These are phyloP conservation scores for Apocheima hispidaria DNA, from an alignment of 2,888 invertebrate species.

Conservation along the genomic window DNA sequence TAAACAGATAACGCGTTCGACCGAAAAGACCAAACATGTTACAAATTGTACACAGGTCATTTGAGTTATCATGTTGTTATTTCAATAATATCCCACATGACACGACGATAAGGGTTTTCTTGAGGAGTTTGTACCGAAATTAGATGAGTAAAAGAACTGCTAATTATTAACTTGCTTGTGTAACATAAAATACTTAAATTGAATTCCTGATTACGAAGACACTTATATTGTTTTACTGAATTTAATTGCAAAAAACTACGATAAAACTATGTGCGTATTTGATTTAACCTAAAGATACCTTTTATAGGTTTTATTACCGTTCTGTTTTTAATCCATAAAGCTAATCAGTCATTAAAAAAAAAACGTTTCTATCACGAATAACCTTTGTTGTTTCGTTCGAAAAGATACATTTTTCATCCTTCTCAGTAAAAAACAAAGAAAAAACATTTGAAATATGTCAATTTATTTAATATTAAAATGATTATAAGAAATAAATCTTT, in stretches of 20 bases:
- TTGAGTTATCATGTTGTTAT: conserved; percentile 21
- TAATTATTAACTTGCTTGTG: conserved; percentile 9
- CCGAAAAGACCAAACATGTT: conserved; percentile 18
- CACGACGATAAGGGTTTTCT: conserved; percentile 6
- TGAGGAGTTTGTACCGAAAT: conserved; percentile 7
- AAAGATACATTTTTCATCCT: no score
- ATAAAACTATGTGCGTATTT: conserved; percentile 1
- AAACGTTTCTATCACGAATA: conserved; percentile 21
- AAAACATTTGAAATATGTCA: no score
- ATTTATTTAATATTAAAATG: no score
- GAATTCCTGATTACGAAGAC: conserved; percentile 4
- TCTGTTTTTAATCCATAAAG: no score
- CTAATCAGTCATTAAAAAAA: no score
- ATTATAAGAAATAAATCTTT: no score
- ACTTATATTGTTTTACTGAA: background rate
- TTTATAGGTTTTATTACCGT: background rate
- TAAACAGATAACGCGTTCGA: conserved; percentile 16
- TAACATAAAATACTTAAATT: conserved; percentile 6
- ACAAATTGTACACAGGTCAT: conserved; percentile 25
- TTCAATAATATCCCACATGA: conserved; percentile 18
- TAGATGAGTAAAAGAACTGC: background rate
- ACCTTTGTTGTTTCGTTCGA: background rate
- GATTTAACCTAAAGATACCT: background rate
- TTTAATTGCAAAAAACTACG: conserved; percentile 6
- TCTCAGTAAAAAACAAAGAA: no score